Evolutionary conservation across 2,113 vertebrate genomes (phyloP).

Genomic region (Engraulis encrasicolus): DNA sequence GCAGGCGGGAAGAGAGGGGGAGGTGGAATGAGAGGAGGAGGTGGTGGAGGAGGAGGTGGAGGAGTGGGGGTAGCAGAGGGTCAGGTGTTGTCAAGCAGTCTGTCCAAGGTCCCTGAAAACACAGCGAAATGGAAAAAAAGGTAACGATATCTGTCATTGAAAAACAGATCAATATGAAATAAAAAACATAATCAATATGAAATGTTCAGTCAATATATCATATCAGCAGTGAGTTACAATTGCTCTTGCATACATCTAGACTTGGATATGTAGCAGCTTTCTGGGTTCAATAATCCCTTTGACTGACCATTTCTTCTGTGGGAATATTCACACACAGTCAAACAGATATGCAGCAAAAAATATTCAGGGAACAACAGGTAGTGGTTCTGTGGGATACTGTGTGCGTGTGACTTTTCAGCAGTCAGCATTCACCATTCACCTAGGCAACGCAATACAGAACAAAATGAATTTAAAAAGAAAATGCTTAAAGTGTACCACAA

Average conservation of each 20-base stretch:
- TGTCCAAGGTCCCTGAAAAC: conserved; percentile 30
- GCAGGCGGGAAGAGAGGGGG: background rate
- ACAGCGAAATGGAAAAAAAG: background rate
- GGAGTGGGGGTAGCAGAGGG: background rate
- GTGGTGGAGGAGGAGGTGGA: too few relatives aligned
- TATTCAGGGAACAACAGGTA: background rate
- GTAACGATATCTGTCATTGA: background rate
- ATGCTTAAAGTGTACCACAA: background rate
- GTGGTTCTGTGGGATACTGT: background rate
- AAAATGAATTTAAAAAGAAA: background rate
- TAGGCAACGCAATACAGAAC: background rate
- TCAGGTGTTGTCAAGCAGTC: conserved; percentile 15
- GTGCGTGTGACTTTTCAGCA: background rate
- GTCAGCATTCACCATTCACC: background rate
- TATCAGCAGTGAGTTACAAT: background rate
- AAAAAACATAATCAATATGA: background rate
- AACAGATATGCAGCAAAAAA: background rate
- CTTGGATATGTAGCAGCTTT: background rate
- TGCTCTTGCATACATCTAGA: background rate
- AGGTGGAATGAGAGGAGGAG: background rate
- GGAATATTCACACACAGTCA: background rate
- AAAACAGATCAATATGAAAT: background rate
- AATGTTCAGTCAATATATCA: background rate
- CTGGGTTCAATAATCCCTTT: background rate
- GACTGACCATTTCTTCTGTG: background rate